Evolutionary conservation across 2,797 vertebrate genomes (phyloP), one percentile per base, ranked within the genome.

Genomic region (Triplophysa yarkandensis): DNA sequence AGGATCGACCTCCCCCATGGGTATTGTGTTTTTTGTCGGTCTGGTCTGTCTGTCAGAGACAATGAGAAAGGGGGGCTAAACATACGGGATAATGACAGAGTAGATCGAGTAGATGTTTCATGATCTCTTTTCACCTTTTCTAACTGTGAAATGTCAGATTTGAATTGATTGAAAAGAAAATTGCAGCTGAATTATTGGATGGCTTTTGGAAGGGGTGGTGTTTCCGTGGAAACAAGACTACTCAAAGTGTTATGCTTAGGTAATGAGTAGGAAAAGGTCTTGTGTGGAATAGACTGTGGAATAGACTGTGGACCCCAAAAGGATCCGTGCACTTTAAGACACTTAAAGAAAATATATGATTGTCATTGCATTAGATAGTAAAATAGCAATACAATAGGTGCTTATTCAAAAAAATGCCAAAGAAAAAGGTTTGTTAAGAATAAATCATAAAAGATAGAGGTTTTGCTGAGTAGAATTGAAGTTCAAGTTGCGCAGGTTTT

Each of bases 121-220:
- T 62, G 30, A 39, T 71, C 69, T 71, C 44, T 62, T 71, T 62
- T 72, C 58, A 72, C 43, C 43, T 62, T 14, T 52, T 63, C 58
- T 52, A 46, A 72, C 58, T 41, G 70, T 54, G 58, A 72, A 72
- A 72, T 72, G 70, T 72, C 70, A 72, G 11, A 72, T 63, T 63
- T 52, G 70, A 63, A 72, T 72, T 63, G 70, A 72, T 41, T 72
- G 70, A 72, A 72, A 63, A 39, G 58, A 52, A 72, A 72, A 72
- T 72, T 63, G 61, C 44, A 41, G 69, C 58, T 41, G 68, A 61
- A 71, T 61, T 72, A 63, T 63, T 44, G 70, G 70, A 63, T 72
- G 23, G 5, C 3, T 0, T 21, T 23, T 57, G 58, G 69, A 44
- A 39, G 69, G 32, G 28, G 46, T 30, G 57, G 46, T 41, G 58